A percentile compares a stretch with the other conserved stretches of the same genome.
These are phyloP conservation scores for Pseudococcus longispinus DNA, from an alignment of 2,888 invertebrate species.

Conservation along the genomic window DNA sequence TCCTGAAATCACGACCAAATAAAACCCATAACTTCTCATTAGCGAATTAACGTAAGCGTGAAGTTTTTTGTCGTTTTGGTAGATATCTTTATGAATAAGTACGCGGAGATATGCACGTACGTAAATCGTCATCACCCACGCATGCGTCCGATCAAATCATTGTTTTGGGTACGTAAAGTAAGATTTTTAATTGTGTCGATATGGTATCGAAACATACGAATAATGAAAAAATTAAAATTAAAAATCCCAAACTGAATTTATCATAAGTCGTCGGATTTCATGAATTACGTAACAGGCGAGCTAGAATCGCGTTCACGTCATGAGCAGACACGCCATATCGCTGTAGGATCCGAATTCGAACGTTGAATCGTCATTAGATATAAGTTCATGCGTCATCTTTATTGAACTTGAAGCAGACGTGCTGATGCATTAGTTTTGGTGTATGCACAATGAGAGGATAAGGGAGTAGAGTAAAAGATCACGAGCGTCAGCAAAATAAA, in stretches of 20 bases:
- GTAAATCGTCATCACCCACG: not conserved
- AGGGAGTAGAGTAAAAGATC: no score
- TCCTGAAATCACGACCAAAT: slow-evolving; percentile 64
- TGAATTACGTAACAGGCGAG: not conserved
- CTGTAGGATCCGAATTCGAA: not conserved
- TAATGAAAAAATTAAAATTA: not conserved
- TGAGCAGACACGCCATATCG: no score
- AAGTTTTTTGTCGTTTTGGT: not conserved
- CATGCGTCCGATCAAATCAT: not conserved
- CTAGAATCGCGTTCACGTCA: not conserved
- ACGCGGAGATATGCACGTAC: not conserved
- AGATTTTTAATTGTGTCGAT: not conserved
- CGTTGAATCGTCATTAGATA: not conserved
- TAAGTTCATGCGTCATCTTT: not conserved
- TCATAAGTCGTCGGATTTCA: not conserved
- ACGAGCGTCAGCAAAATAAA: no score
- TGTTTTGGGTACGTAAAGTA: not conserved
- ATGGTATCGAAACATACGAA: not conserved
- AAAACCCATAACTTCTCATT: not conserved
- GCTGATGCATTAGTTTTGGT: no score
- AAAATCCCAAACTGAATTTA: not conserved
- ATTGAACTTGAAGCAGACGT: not conserved
- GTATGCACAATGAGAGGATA: no score
- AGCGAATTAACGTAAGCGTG: not conserved
- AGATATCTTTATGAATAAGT: not conserved